Conservation (phyloP, 2,113 vertebrate genomes). For the Corythoichthys intestinalis region DNA sequence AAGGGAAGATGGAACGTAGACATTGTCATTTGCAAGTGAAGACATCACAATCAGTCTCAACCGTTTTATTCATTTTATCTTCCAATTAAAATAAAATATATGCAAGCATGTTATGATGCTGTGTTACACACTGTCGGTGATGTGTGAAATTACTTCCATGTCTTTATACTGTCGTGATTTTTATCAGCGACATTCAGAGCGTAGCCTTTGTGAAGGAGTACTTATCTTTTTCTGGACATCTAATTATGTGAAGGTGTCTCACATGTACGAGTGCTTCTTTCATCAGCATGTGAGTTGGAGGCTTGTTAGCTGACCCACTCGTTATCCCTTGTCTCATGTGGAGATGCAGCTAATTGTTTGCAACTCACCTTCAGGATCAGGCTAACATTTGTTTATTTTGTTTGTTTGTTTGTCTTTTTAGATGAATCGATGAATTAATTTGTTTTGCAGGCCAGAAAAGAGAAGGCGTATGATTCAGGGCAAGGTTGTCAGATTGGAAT, state of each 20-base stretch:
- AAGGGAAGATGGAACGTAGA: no score
- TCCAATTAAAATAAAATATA: background rate
- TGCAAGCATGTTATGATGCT: background rate
- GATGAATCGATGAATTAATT: no score
- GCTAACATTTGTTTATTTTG: no score
- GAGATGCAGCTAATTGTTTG: slow-evolving; percentile 50
- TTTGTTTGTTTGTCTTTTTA: background rate
- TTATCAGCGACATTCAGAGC: slow-evolving; percentile 6
- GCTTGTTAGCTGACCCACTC: slow-evolving; percentile 62
- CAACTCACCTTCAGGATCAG: slow-evolving; percentile 6
- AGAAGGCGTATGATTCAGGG: no score
- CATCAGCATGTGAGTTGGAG: slow-evolving; percentile 45
- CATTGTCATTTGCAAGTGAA: background rate
- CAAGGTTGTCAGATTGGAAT: no score
- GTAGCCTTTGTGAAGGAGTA: slow-evolving; percentile 22
- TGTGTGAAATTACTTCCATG: background rate
- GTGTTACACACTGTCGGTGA: slow-evolving; percentile 5
- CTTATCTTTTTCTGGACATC: slow-evolving; percentile 44
- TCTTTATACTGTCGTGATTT: background rate
- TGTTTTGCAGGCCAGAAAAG: no score
- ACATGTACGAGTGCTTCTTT: slow-evolving; percentile 45
- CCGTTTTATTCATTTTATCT: background rate
- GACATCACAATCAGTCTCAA: background rate
- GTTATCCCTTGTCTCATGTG: slow-evolving; percentile 57
- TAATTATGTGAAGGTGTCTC: slow-evolving; percentile 63